Percentiles rank a stretch among this genome's conserved stretches.
These are phyloP conservation scores for Copsychus sechellarum DNA, from an alignment of 2,113 vertebrate species.

Conservation along the genomic window DNA sequence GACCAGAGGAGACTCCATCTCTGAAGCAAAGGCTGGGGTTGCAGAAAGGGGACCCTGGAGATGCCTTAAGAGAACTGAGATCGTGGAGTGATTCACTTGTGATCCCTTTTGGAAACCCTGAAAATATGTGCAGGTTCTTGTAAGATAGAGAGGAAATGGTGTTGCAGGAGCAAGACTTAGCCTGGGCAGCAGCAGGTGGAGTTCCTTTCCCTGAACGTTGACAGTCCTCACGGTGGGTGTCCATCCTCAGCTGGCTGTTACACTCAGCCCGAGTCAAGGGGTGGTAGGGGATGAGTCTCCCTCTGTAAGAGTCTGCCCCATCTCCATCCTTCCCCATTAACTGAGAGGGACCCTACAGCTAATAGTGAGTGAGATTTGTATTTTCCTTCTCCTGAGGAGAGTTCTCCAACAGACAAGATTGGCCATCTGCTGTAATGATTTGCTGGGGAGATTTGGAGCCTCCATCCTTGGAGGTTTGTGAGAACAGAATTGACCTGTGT, in stretches of 20 bases:
- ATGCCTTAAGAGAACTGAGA: background rate
- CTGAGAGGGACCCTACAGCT: background rate
- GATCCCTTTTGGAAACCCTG: background rate
- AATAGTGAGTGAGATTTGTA: fast-evolving
- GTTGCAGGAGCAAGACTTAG: background rate
- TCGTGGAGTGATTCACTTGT: background rate
- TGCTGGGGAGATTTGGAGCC: background rate
- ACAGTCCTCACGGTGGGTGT: fast-evolving
- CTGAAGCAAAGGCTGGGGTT: background rate
- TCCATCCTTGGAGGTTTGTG: background rate
- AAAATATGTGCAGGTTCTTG: background rate
- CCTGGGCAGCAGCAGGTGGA: background rate
- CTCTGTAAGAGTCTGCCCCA: background rate
- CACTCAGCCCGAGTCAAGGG: background rate
- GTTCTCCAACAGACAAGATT: background rate
- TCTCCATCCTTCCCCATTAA: background rate
- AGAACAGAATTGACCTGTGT: background rate
- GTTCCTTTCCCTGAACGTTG: fast-evolving
- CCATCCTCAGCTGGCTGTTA: background rate
- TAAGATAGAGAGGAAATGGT: background rate
- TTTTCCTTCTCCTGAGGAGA: background rate
- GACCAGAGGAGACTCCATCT: background rate
- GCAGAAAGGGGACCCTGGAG: background rate
- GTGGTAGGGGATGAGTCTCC: background rate
- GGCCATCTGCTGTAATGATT: background rate